Evolutionary conservation across 1,140 invertebrate species (phyloP), one percentile per base, ranked within the genome.

Genomic region (Drosophila carrolli): DNA sequence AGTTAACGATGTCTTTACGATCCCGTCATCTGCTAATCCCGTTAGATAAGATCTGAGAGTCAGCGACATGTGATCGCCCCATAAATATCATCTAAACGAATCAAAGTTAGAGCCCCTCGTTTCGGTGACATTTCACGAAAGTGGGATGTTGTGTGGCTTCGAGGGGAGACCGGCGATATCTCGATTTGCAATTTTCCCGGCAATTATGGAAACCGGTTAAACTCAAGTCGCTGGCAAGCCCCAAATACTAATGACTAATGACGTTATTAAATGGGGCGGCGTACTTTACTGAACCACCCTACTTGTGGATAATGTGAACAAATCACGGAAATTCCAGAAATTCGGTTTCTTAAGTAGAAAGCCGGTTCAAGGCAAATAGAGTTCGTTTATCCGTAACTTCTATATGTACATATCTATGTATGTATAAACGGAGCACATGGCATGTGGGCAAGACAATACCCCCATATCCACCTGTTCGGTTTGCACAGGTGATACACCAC

Each of bases 1-100:
- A 78, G 41, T 62, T 82, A 81, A 81, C 61, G 79, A 81, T 63
- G 67, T 73, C 67, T 79, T 70, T 80, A 79, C 62, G 46, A 47
- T 43, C 43, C 55, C 43, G 55, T 54, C 74, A 68, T 67, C 48
- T 44, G 74, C 27, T 43, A 41, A 37, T 47, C 46, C 51, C 29
- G 38, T 14, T 19, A 55, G 61, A 75, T 58, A 51, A 58, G 51
- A 66, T 50, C 53, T 37, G 16, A n/a, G 41, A 38, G n/a, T 27
- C 23, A 43, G 32, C 40, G 44, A 43, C 58, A 63, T 75, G 73
- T 75, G 73, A 75, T 75, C 41, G 10, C 23, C 44, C 37, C 38
- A 44, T 74, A 74, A 61, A 74, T 62, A 74, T 61, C 70, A 63
- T 29, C 19, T 23, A 38, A n/a, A 44, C 48, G 57, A 55, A 74